A percentile compares a stretch with the other conserved stretches of the same genome.
Evolutionary conservation across 2,113 vertebrate species (phyloP).

Genomic region (Verasper variegatus): DNA sequence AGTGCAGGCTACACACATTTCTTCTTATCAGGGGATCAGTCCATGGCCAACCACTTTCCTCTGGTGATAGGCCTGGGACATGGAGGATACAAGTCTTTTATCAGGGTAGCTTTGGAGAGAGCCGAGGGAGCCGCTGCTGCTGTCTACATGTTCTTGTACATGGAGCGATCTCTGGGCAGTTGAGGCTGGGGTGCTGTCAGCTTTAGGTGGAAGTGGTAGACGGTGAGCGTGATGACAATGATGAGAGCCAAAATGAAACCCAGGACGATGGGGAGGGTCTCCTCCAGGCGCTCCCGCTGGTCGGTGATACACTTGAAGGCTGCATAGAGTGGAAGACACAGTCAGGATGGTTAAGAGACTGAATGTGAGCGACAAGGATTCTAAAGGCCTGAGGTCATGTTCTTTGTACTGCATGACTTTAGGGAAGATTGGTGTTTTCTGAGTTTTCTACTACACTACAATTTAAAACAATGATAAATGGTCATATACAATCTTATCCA

Average conservation of each 20-base stretch:
- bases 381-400: too few species aligned
- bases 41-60: conserved; percentile 20
- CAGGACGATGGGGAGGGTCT: conserved; percentile 93
- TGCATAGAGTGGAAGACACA: conserved; percentile 72
- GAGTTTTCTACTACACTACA: too few species aligned
- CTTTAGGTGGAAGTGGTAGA: conserved; percentile 97
- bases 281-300: conserved; percentile 93
- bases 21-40: conserved; percentile 42
- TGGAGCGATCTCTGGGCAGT: conserved; percentile 92
- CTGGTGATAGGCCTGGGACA: conserved; percentile 45
- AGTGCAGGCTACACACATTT: conserved; percentile 28
- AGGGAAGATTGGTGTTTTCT: too few species aligned
- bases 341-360: not conserved
- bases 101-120: conserved; percentile 48
- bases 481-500: too few species aligned
- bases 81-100: conserved; percentile 45
- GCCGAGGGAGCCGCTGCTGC: conserved; percentile 27
- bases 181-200: conserved; percentile 90
- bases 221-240: conserved; percentile 89
- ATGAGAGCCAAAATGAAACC: conserved; percentile 91
- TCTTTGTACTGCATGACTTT: too few species aligned
- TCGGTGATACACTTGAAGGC: conserved; percentile 95
- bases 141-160: conserved; percentile 97
- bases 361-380: too few species aligned
- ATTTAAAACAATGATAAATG: too few species aligned